Conservation (phyloP, 1,140 invertebrate species). For the Rhopalosiphum padi region DNA sequence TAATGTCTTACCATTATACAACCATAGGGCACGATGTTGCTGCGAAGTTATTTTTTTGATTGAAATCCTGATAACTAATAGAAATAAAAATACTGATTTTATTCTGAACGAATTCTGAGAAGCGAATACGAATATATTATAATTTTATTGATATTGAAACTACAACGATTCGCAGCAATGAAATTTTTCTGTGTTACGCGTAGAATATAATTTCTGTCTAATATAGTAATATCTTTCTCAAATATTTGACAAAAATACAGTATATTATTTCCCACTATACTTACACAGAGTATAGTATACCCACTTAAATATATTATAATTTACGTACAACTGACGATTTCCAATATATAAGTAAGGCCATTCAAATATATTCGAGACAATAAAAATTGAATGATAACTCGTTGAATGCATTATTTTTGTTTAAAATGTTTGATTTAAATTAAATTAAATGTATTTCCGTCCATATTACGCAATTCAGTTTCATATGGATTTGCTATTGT, state of each 20-base stretch:
- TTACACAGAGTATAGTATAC: neutral
- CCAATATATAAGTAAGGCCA: neutral
- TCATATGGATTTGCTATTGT: neutral
- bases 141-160: neutral
- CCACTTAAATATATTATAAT: neutral
- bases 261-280: neutral
- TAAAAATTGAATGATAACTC: neutral
- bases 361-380: neutral
- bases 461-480: neutral
- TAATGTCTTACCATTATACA: neutral
- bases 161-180: neutral
- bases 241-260: neutral
- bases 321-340: neutral
- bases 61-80: neutral
- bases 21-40: neutral
- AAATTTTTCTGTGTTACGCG: neutral
- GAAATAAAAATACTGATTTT: constrained; percentile 14
- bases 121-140: neutral
- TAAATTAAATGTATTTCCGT: neutral
- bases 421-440: neutral
- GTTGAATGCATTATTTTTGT: neutral
- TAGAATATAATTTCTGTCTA: neutral
- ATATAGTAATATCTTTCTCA: neutral
- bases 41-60: neutral
- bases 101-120: neutral